phyloP scores from a whole-genome alignment of 2,797 vertebrate genomes.

The Epinephelus awoara region DNA sequence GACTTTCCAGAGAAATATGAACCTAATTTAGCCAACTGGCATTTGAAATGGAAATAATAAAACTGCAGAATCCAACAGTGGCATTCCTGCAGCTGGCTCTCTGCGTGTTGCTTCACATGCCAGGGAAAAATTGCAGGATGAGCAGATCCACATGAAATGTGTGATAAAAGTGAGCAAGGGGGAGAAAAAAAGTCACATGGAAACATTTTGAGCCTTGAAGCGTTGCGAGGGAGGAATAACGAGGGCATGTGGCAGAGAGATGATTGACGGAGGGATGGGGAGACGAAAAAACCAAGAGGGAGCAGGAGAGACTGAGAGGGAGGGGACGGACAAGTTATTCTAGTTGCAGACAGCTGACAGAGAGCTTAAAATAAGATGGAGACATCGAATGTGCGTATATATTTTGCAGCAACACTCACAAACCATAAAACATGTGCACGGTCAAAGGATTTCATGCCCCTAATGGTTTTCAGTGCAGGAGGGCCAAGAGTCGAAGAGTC shows the following conservation, averaged over 20 bases:
- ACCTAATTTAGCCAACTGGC: constrained; percentile 22
- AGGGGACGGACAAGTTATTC: constrained; percentile 83
- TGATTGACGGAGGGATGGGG: constrained; percentile 46
- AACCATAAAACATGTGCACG: constrained; percentile 66
- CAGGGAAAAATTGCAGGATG: constrained; percentile 40
- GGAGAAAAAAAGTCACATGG: neutral
- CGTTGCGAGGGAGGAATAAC: constrained; percentile 22
- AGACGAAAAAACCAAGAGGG: constrained; percentile 59
- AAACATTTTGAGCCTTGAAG: constrained; percentile 26
- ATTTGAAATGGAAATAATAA: constrained; percentile 44
- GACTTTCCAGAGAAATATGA: constrained; percentile 27
- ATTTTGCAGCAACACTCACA: constrained; percentile 74
- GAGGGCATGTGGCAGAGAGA: constrained; percentile 55
- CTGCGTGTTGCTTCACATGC: neutral
- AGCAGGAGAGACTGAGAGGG: constrained; percentile 39
- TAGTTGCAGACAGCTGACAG: constrained; percentile 84
- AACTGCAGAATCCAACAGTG: neutral
- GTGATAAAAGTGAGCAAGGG: constrained; percentile 23
- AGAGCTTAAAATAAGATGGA: constrained; percentile 81
- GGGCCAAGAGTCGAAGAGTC: constrained; percentile 20
- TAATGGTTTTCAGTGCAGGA: constrained; percentile 46
- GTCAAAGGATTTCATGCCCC: constrained; percentile 44
- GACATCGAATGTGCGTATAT: constrained; percentile 64
- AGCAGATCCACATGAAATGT: constrained; percentile 32
- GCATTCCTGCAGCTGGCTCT: constrained; percentile 12